phyloP scores from a whole-genome alignment of 2,888 invertebrate species.

The Allygus modestus region DNA sequence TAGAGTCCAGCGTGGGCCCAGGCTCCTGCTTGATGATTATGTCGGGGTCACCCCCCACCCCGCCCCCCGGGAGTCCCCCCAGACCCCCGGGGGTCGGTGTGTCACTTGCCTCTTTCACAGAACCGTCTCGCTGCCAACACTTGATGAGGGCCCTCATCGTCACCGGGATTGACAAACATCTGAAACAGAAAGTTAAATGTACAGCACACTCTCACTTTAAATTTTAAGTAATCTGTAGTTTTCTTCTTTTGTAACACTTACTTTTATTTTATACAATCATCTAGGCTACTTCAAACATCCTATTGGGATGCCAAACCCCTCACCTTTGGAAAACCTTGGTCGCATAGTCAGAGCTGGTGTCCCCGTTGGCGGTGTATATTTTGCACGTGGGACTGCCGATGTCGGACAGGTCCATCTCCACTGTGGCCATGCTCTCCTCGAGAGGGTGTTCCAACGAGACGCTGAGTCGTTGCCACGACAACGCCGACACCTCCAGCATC shows the following conservation, averaged over 20 bases:
- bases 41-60: constrained; percentile 71
- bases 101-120: constrained; percentile 73
- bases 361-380: constrained; percentile 81
- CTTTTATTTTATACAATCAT: neutral
- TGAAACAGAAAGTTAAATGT: constrained; percentile 71
- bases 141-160: constrained; percentile 93
- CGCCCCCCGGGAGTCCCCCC: constrained; percentile 68
- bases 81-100: constrained; percentile 74
- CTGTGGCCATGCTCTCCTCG: constrained; percentile 95
- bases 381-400: constrained; percentile 88
- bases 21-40: constrained; percentile 74
- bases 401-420: constrained; percentile 91
- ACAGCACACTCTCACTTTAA: no score
- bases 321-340: constrained; percentile 87
- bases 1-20: constrained; percentile 69
- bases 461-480: constrained; percentile 93
- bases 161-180: constrained; percentile 94
- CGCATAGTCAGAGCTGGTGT: constrained; percentile 77
- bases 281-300: no score
- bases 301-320: no score
- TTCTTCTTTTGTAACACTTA: no score
- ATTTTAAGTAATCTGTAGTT: no score
- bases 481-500: constrained; percentile 95
- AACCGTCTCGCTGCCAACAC: constrained; percentile 86
- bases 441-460: constrained; percentile 95